Conservation (phyloP, 2,888 invertebrate species). For the Calephelis perditalis region DNA sequence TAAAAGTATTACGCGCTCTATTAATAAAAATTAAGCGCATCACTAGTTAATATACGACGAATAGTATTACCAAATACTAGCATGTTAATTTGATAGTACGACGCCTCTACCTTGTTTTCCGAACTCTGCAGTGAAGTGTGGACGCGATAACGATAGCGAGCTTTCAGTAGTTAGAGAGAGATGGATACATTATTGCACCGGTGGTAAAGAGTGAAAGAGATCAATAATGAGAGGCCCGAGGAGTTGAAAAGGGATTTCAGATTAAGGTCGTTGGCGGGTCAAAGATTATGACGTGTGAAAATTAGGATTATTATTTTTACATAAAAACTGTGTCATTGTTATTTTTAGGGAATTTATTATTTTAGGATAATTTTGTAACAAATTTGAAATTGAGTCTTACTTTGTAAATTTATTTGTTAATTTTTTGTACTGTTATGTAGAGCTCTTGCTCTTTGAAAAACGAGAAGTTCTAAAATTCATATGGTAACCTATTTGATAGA, state of each 20-base stretch:
- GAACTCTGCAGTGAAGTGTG: slow-evolving; percentile 74
- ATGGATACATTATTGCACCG: slow-evolving; percentile 68
- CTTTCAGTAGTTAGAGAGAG: slow-evolving; percentile 40
- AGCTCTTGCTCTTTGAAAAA: too few relatives aligned
- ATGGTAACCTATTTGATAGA: too few relatives aligned
- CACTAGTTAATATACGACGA: slow-evolving; percentile 57
- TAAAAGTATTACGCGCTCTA: slow-evolving; percentile 12
- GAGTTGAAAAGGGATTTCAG: slow-evolving; percentile 79
- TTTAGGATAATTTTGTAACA: too few relatives aligned
- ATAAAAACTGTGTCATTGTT: background rate
- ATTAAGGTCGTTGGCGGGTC: slow-evolving; percentile 76
- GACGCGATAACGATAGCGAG: slow-evolving; percentile 44
- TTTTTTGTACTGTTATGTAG: too few relatives aligned
- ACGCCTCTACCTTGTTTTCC: slow-evolving; percentile 71
- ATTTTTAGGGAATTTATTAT: background rate
- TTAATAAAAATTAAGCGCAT: slow-evolving; percentile 20
- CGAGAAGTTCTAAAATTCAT: too few relatives aligned
- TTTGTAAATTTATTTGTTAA: too few relatives aligned
- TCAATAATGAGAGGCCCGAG: slow-evolving; percentile 77
- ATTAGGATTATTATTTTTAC: slow-evolving; percentile 29
- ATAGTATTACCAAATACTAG: slow-evolving; percentile 64
- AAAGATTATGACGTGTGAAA: slow-evolving; percentile 60
- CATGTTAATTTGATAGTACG: slow-evolving; percentile 52
- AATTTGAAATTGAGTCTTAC: too few relatives aligned
- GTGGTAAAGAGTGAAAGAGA: slow-evolving; percentile 79